Percentiles rank a stretch among this genome's conserved stretches.
Conservation (phyloP, 2,113 vertebrate genomes). For the Sturnus vulgaris region DNA sequence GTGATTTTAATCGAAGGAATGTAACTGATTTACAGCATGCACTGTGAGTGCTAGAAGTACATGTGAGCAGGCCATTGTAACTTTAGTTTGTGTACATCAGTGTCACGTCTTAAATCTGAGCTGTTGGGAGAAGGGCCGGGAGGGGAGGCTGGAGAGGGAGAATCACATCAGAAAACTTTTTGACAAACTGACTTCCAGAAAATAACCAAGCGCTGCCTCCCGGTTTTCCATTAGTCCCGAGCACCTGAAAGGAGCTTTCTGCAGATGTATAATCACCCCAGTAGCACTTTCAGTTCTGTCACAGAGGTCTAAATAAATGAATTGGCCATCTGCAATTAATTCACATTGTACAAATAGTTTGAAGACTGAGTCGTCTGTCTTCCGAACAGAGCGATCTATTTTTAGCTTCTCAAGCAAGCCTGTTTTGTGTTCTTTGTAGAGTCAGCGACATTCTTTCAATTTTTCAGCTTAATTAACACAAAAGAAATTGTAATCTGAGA, state of each 20-base stretch:
- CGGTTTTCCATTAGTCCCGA: not conserved
- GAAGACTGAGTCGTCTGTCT: slow-evolving; percentile 66
- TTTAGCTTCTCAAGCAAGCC: slow-evolving; percentile 67
- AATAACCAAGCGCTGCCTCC: not conserved
- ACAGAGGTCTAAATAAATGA: slow-evolving; percentile 53
- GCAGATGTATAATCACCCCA: not conserved
- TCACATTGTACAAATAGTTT: slow-evolving; percentile 44
- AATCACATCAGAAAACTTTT: not conserved
- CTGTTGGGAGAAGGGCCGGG: not conserved
- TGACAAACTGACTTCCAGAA: not conserved
- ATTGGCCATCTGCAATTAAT: slow-evolving; percentile 67
- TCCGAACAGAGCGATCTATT: slow-evolving; percentile 67
- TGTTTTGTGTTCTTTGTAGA: slow-evolving; percentile 74
- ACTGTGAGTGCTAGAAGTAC: not conserved
- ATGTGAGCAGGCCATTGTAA: not conserved
- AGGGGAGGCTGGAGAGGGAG: not conserved
- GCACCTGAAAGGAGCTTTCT: not conserved
- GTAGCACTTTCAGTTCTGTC: slow-evolving; percentile 36
- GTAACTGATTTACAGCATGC: not conserved
- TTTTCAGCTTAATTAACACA: slow-evolving; percentile 74
- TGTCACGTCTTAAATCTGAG: not conserved
- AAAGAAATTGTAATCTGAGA: slow-evolving; percentile 74
- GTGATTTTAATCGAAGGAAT: not conserved
- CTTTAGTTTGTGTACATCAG: not conserved
- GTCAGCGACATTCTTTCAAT: slow-evolving; percentile 74